Evolutionary conservation across 2,797 vertebrate species (phyloP).

Genomic region (Gymnoscopelus braueri): DNA sequence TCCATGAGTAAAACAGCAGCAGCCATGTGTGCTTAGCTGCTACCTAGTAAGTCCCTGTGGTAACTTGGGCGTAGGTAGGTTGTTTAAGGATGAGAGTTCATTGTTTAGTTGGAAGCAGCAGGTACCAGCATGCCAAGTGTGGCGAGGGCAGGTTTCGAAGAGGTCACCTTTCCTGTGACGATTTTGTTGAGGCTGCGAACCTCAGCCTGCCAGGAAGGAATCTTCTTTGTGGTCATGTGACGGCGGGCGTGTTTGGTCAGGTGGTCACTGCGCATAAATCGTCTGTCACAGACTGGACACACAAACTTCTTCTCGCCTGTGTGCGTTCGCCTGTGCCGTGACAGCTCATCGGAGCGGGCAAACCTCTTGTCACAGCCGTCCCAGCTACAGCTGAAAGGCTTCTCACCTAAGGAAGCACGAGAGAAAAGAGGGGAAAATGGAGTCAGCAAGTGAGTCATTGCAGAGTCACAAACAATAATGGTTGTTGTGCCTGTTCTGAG

Average conservation of each 20-base stretch:
- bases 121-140: slow-evolving; percentile 83
- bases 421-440: slow-evolving; percentile 6
- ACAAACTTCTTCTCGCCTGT: slow-evolving; percentile 97
- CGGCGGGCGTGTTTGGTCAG: slow-evolving; percentile 95
- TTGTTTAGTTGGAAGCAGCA: slow-evolving; percentile 72
- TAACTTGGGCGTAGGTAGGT: slow-evolving; percentile 57
- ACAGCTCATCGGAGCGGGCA: slow-evolving; percentile 96
- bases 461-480: slow-evolving; percentile 31
- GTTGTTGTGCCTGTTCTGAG: neutral
- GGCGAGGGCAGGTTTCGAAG: slow-evolving; percentile 70
- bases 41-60: slow-evolving; percentile 62
- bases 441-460: slow-evolving; percentile 52
- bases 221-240: slow-evolving; percentile 92
- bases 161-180: slow-evolving; percentile 74
- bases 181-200: slow-evolving; percentile 88
- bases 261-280: slow-evolving; percentile 99
- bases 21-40: slow-evolving; percentile 67
- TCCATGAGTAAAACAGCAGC: slow-evolving; percentile 73
- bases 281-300: slow-evolving; percentile 92
- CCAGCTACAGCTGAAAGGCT: slow-evolving; percentile 97
- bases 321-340: slow-evolving; percentile 94
- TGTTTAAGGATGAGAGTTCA: slow-evolving; percentile 37
- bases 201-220: slow-evolving; percentile 93
- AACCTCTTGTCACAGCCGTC: slow-evolving; percentile 96
- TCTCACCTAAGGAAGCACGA: slow-evolving; percentile 85